These are phyloP conservation scores for Brachionus sp. DNA, from an alignment of 1,140 invertebrate species.

Conservation along the genomic window DNA sequence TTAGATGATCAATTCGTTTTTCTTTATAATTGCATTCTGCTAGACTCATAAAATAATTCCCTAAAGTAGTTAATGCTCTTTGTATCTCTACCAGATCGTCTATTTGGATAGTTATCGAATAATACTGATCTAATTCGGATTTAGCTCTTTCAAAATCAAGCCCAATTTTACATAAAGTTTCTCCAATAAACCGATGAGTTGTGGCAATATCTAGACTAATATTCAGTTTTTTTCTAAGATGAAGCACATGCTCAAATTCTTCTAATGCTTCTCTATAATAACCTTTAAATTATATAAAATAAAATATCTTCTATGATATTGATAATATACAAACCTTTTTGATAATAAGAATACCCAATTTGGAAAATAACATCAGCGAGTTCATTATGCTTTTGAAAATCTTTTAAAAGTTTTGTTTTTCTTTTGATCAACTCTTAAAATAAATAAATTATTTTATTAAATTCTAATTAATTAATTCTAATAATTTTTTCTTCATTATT, in stretches of 20 bases:
- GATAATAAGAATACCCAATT: constrained; percentile 33
- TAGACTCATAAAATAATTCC: constrained; percentile 40
- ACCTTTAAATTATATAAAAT: neutral
- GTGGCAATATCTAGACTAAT: neutral
- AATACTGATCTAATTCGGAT: constrained; percentile 32
- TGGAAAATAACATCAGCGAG: constrained; percentile 14
- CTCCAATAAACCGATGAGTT: constrained; percentile 38
- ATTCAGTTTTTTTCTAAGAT: neutral
- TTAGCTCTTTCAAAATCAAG: constrained; percentile 25
- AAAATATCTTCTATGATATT: neutral
- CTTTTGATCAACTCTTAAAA: constrained; percentile 31
- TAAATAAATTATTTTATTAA: too few relatives aligned
- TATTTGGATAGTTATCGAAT: constrained; percentile 15
- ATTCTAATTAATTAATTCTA: too few relatives aligned
- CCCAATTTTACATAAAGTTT: constrained; percentile 36
- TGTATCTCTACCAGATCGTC: constrained; percentile 36
- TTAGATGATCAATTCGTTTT: constrained; percentile 24
- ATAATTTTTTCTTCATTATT: neutral
- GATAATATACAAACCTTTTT: neutral
- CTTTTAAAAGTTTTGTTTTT: constrained; percentile 32
- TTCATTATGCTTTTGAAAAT: neutral
- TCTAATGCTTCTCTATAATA: constrained; percentile 40
- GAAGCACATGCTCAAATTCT: constrained; percentile 24
- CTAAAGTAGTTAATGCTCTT: constrained; percentile 30
- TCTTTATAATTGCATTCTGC: constrained; percentile 42